phyloP scores from a whole-genome alignment of 2,113 vertebrate species.

The Chamaea fasciata region DNA sequence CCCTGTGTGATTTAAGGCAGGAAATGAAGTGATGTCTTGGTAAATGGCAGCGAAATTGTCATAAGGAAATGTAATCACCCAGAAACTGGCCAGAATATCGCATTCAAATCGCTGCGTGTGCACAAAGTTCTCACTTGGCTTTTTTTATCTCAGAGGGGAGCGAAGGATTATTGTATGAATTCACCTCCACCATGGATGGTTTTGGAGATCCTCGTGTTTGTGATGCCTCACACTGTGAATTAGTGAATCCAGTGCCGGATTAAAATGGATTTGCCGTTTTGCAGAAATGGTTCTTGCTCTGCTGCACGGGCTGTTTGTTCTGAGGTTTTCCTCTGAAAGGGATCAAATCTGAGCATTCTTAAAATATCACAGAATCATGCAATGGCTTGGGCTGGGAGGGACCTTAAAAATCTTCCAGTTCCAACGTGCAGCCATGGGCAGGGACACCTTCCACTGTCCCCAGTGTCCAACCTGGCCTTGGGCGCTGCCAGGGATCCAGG shows the following conservation, averaged over 20 bases:
- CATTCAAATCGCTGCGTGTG: neutral
- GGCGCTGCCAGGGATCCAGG: neutral
- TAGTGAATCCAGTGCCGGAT: neutral
- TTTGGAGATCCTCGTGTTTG: neutral
- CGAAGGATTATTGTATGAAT: neutral
- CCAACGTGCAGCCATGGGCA: neutral
- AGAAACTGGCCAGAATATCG: neutral
- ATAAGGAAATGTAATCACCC: neutral
- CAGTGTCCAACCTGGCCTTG: neutral
- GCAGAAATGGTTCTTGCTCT: neutral
- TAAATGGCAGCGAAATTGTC: neutral
- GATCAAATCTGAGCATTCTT: neutral
- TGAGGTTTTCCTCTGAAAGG: neutral
- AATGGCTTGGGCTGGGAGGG: neutral
- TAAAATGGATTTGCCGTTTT: neutral
- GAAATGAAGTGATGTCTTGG: constrained; percentile 19
- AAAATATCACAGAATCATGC: accelerated
- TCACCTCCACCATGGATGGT: accelerated
- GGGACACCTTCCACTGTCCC: neutral
- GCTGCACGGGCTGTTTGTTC: neutral
- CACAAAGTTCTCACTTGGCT: neutral
- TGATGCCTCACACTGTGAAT: accelerated
- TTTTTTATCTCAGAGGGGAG: neutral
- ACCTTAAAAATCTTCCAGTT: accelerated
- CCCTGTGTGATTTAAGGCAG: neutral